Conservation (phyloP, 2,113 vertebrate genomes). For the Mola mola region DNA sequence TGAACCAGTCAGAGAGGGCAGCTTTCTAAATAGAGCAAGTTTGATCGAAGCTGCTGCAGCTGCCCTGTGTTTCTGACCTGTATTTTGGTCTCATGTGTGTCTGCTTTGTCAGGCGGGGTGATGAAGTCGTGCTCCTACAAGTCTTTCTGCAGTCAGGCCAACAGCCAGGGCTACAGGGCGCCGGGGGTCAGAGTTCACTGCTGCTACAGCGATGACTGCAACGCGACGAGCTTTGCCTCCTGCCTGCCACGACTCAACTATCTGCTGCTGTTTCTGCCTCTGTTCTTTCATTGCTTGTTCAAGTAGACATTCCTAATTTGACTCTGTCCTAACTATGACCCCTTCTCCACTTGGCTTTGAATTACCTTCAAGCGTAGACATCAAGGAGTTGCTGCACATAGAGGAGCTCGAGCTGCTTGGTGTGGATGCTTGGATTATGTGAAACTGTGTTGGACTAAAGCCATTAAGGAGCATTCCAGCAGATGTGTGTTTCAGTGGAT, state of each 20-base stretch:
- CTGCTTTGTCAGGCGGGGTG: slow-evolving; percentile 85
- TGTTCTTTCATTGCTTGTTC: slow-evolving; percentile 58
- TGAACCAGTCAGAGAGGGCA: no score
- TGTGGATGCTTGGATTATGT: slow-evolving; percentile 26
- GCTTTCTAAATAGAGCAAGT: no score
- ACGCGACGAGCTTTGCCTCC: slow-evolving; percentile 73
- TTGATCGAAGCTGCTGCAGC: no score
- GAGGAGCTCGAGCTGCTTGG: slow-evolving; percentile 5
- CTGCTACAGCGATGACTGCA: slow-evolving; percentile 90
- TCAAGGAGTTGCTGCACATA: background rate
- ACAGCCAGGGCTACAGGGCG: slow-evolving; percentile 83
- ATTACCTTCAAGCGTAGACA: slow-evolving; percentile 2
- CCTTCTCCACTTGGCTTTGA: background rate
- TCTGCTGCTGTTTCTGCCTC: slow-evolving; percentile 62
- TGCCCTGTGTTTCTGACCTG: background rate
- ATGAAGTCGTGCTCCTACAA: slow-evolving; percentile 92
- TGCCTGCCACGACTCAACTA: slow-evolving; percentile 40
- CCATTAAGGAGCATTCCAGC: slow-evolving; percentile 37
- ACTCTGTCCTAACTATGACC: slow-evolving; percentile 1
- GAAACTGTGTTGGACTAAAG: slow-evolving; percentile 24
- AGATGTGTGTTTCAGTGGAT: slow-evolving; percentile 43
- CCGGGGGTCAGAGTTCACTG: slow-evolving; percentile 87
- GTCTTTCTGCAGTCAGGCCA: slow-evolving; percentile 89
- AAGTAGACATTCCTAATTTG: slow-evolving; percentile 39
- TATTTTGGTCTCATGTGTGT: slow-evolving; percentile 18